Evolutionary conservation across 2,888 invertebrate genomes (phyloP), one percentile per base, ranked within the genome.

Genomic region (Stegophylla sp.): DNA sequence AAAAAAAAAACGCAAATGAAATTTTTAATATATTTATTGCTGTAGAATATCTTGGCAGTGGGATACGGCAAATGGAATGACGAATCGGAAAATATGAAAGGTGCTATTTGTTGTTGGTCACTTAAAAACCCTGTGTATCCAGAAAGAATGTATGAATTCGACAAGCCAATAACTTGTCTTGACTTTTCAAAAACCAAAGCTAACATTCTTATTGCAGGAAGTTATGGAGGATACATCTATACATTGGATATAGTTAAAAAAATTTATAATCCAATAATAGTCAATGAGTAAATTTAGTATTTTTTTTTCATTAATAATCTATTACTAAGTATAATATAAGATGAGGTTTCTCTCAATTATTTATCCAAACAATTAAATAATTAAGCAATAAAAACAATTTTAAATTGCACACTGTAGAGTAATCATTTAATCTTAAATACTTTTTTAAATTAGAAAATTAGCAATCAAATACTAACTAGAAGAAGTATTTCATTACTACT

Each of bases 101-200:
- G 77, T 0, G 28, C 28, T 48, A 23, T 79, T n/a, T 79, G 69
- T 34, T 79, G 77, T 79, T 79, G 77, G 77, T 79, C 77, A 7
- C 12, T 79, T 34, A 79, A 79, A 4, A 79, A 79, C 69, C 77
- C 69, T 0, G 59, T 79, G 12, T 59, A 45, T 48, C 77, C 77
- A 17, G 77, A 79, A 48, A 79, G 48, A 48, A 79, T 48, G 34
- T 79, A 79, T n/a, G 59, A 79, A 61, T 79, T 79, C 4, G 48
- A 79, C 3, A 59, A 79, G 0, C 34, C 77, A 10, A 79, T 79
- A 34, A 61, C 69, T 23, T 79, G 77, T 23, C 45, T 69, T 4
- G 69, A 69, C 48, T 79, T 79, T 51, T 79, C 77, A 28, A 79
- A 79, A 34, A 69, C 23, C 3, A 59, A 69, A 1, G 45, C 48